Percentiles rank a stretch among this genome's conserved stretches.
Evolutionary conservation across 2,797 vertebrate species (phyloP).

Genomic region (Apogon hyalosoma): DNA sequence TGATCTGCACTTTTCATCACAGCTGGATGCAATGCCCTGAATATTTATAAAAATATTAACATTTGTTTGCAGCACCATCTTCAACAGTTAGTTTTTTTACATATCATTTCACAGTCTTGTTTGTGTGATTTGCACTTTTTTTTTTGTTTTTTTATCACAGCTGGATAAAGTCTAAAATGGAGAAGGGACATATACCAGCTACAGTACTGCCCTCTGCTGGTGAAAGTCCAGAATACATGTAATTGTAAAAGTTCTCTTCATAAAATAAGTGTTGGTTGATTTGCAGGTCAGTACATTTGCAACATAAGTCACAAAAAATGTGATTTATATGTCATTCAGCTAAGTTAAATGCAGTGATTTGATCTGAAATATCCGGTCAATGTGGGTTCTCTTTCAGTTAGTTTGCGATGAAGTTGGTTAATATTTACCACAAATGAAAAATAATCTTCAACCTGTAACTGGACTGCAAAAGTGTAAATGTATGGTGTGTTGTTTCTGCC

Average conservation of each 20-base stretch:
- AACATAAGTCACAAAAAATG: neutral
- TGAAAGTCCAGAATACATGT: conserved; percentile 12
- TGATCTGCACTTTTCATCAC: conserved; percentile 42
- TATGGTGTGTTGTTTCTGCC: neutral
- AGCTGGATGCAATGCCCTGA: conserved; percentile 19
- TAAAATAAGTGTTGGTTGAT: neutral
- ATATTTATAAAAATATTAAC: no score
- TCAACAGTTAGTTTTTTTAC: no score
- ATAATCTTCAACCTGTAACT: neutral
- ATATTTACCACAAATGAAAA: neutral
- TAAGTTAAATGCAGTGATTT: neutral
- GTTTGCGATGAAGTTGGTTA: neutral
- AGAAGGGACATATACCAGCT: conserved; percentile 40
- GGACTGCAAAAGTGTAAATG: neutral
- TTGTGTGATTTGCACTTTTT: neutral
- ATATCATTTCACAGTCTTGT: no score
- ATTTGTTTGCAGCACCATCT: no score
- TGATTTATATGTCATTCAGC: neutral
- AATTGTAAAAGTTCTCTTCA: neutral
- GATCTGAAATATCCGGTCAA: neutral
- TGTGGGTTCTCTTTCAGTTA: neutral
- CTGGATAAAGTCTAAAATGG: neutral
- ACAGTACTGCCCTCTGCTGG: conserved; percentile 81
- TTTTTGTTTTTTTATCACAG: no score
- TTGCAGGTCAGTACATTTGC: no score